These are phyloP conservation scores for Chelonus formosanus DNA, from an alignment of 2,888 invertebrate genomes.

Conservation along the genomic window DNA sequence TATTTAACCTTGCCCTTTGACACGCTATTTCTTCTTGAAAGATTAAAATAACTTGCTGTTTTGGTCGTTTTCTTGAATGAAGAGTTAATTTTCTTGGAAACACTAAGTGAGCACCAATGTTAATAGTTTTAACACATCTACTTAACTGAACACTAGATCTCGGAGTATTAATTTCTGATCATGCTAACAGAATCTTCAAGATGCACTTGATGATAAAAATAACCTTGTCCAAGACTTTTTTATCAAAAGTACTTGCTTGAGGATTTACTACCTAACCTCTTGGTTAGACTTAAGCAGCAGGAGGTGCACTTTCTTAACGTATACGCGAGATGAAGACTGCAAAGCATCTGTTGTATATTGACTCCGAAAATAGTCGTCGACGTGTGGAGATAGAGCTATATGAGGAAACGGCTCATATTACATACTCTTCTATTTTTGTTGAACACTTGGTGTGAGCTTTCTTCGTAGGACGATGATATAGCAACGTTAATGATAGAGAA, in stretches of 20 bases:
- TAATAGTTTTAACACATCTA: too few species aligned
- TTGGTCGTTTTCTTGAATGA: slow-evolving; percentile 10
- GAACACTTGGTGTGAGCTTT: slow-evolving; percentile 2
- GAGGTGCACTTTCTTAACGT: slow-evolving; percentile 12
- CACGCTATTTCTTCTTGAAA: slow-evolving; percentile 47
- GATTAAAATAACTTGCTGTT: slow-evolving; percentile 47
- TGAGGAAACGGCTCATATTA: slow-evolving; percentile 61
- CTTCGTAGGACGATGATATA: slow-evolving; percentile 2
- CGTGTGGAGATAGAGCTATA: slow-evolving; percentile 59
- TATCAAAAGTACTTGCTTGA: neutral
- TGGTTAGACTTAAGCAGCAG: neutral
- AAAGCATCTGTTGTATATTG: slow-evolving; percentile 33
- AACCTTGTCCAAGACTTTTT: slow-evolving; percentile 1
- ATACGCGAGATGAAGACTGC: slow-evolving; percentile 2
- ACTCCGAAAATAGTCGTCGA: slow-evolving; percentile 55
- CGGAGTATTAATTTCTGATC: neutral
- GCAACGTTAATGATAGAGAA: neutral
- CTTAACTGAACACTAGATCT: too few species aligned
- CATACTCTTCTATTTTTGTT: slow-evolving; percentile 49
- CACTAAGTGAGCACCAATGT: too few species aligned
- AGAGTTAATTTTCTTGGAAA: slow-evolving; percentile 2
- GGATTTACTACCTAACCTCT: slow-evolving; percentile 9
- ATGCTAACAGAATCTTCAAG: too few species aligned
- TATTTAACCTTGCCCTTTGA: slow-evolving; percentile 64
- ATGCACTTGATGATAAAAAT: slow-evolving; percentile 9